Percentiles rank a stretch among this genome's conserved stretches.
Conservation (phyloP, 2,113 vertebrate genomes). For the Corythornis cristatus region DNA sequence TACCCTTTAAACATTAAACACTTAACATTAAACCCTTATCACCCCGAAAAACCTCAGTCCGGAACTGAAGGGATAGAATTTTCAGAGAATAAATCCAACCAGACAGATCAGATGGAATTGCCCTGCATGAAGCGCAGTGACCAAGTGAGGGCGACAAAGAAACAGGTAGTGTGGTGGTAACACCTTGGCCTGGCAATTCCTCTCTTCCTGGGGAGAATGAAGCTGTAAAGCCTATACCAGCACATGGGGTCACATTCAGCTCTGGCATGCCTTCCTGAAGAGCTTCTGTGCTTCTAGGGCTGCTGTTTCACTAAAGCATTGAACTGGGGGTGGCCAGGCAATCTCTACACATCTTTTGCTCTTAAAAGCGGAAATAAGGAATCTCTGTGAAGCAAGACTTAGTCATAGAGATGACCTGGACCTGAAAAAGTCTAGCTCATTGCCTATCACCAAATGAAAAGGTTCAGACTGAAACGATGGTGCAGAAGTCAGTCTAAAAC, state of each 20-base stretch:
- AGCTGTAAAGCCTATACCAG: not conserved
- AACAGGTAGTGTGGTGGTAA: not conserved
- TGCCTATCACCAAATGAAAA: not conserved
- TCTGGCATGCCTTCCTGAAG: not conserved
- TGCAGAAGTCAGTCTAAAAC: not conserved
- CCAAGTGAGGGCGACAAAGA: not conserved
- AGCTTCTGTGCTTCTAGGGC: not conserved
- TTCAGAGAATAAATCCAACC: not conserved
- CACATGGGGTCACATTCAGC: accelerated
- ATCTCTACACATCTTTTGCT: not conserved
- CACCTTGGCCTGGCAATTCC: not conserved
- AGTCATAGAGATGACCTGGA: not conserved
- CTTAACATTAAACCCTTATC: not conserved
- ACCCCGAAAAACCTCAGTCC: not conserved
- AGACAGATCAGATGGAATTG: not conserved
- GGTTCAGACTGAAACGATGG: not conserved
- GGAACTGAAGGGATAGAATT: not conserved
- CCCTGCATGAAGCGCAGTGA: not conserved
- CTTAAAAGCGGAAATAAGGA: not conserved
- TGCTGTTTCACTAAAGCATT: not conserved
- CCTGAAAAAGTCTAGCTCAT: not conserved
- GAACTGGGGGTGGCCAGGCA: not conserved
- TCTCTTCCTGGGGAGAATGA: not conserved
- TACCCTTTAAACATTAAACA: not conserved
- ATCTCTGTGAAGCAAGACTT: not conserved